Evolutionary conservation across 2,888 invertebrate genomes (phyloP), one percentile per base, ranked within the genome.

Genomic region (Ypsolopha scabrella): DNA sequence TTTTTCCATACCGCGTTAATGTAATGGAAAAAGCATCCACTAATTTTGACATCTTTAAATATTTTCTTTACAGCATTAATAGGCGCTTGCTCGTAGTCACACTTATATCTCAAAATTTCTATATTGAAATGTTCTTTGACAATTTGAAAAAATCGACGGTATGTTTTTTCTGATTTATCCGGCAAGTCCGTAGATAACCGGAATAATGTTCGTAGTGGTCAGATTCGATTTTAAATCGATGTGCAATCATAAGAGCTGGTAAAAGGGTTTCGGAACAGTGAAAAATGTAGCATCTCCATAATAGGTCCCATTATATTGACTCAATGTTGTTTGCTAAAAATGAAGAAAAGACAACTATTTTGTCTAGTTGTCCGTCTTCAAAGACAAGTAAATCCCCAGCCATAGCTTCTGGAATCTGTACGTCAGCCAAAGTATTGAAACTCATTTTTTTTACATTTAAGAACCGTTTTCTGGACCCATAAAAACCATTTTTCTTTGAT

Each of bases 331-430:
- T 47, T 10, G 46, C 46, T 47, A 34, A 36, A 34, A 47, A 6
- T 10, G 46, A 47, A 47, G 46, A 47, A 47, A 47, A 47, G 34
- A 47, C 46, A 47, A 47, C 13, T 10, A 47, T 47, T 47, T 47
- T 47, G 46, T 47, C 46, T 35, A 36, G 34, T 11, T 36, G 34
- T 47, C 46, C 34, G 13, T 47, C 46, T 13, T 47, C 46, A 47
- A 11, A 34, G 7, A 47, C 46, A 47, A 47, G 46, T 34, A 47
- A 47, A 47, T 47, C 46, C 10, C 34, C 36, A 13, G 46, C 13
- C 24, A 24, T 41, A 14, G 43, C 11, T 41, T 41, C 43, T 41
- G 43, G 43, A 41, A 11, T 41, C 14, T 14, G 24, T 24, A 24
- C 24, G 24, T 24, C 24, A 24, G 24, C 24, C 24, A 24, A 24